Conservation (phyloP, 2,113 vertebrate species). For the Pluvianellus socialis region DNA sequence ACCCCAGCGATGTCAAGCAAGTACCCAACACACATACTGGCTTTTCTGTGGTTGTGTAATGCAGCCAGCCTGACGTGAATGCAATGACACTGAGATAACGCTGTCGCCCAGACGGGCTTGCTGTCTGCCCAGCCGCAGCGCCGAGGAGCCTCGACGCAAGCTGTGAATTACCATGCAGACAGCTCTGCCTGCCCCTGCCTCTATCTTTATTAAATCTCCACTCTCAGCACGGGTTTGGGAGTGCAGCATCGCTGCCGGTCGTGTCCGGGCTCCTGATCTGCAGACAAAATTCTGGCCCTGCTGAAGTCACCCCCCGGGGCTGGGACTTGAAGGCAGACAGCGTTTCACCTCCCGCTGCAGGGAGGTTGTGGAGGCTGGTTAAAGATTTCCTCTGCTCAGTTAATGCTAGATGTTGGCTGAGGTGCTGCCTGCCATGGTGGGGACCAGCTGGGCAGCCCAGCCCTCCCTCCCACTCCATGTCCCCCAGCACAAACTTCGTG, state of each 20-base stretch:
- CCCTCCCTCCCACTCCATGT: not conserved
- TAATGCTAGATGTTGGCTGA: not conserved
- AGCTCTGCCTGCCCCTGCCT: not conserved
- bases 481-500: not conserved
- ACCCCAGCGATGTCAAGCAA: not conserved
- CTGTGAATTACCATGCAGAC: not conserved
- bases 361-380: not conserved
- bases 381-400: not conserved
- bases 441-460: not conserved
- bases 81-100: not conserved
- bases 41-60: not conserved
- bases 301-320: not conserved
- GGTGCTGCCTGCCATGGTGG: not conserved
- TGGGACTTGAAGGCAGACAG: not conserved
- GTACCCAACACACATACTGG: not conserved
- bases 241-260: rapidly evolving
- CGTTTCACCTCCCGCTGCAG: not conserved
- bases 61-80: rapidly evolving
- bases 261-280: rapidly evolving
- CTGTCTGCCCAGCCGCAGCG: not conserved
- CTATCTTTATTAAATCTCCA: not conserved
- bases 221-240: not conserved
- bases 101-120: not conserved
- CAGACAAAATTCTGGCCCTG: not conserved
- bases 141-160: not conserved